Base-by-base conservation (phyloP, 1,140 invertebrate genomes). In the Diploscapter pachys region DNA sequence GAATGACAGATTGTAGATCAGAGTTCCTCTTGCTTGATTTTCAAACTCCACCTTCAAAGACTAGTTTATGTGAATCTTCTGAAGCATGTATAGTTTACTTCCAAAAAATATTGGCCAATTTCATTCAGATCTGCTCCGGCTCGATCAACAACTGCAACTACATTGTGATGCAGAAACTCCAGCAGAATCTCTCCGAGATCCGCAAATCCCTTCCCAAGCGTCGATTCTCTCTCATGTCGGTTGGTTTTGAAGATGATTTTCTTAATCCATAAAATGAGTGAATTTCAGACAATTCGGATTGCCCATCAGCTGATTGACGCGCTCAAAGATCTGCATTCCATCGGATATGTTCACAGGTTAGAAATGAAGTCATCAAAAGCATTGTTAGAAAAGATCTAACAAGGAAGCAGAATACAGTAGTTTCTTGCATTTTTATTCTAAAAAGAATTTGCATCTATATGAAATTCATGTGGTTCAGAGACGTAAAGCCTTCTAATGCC, bases 401-500 rank as follows among this genome's bases (percentile, higher is more conserved):
- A 31, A 31, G 31, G 31, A 31, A 31, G n/a, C n/a, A 31, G 1
- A 31, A 31, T 31, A 31, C 31, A 31, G 1, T 31, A 31, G 31
- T 31, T 31, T 9, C 2, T 65, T 65, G 11, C 8, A 11, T 65
- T 65, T 65, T 65, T 52, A 9, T 70, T 70, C 6, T 65, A 48
- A 4, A 3, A 3, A 0, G 62, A 6, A 48, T 61, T 49, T 54
- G 2, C 5, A 5, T 61, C 11, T 13, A 4, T 8, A 11, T 57
- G 50, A 9, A 31, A 9, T 3, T 11, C 8, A 31, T 1, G 6
- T 49, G 52, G 5, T 74, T 3, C 54, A 78, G 76, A 66, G 78
- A 79, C 63, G 63, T 79, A 4, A 79, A 79, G 61, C 78, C 78
- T 4, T 79, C 78, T 51, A 79, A 79, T 55, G 75, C 78, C n/a